Evolutionary conservation across 2,888 invertebrate genomes (phyloP).

Genomic region (Acronicta psi): DNA sequence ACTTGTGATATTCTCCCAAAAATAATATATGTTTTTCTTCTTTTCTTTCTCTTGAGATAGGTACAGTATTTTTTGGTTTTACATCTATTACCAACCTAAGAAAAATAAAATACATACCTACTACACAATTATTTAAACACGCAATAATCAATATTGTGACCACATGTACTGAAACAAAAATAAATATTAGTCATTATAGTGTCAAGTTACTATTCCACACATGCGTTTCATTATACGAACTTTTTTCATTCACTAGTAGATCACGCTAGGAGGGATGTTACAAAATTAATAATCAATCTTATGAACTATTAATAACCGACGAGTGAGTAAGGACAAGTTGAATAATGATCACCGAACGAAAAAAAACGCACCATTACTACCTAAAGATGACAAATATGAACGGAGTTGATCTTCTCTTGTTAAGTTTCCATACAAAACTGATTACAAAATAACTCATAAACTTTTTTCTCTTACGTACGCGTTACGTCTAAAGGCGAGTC

Average conservation of each 20-base stretch:
- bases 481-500: conserved; percentile 53
- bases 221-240: conserved; percentile 40
- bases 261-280: conserved; percentile 34
- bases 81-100: no score
- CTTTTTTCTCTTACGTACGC: conserved; percentile 18
- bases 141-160: conserved; percentile 6
- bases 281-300: conserved; percentile 48
- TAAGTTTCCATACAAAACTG: not conserved
- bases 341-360: no score
- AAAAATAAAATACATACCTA: no score
- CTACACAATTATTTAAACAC: no score
- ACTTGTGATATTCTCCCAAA: no score
- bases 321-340: conserved; percentile 6
- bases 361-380: not conserved
- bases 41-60: no score
- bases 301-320: conserved; percentile 30
- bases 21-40: no score
- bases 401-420: no score
- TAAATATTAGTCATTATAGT: conserved; percentile 38
- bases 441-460: conserved; percentile 5
- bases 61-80: no score
- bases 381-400: no score
- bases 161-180: conserved; percentile 30
- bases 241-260: conserved; percentile 28
- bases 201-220: conserved; percentile 34